These are phyloP conservation scores for Eubucco bourcierii DNA, from an alignment of 2,113 vertebrate genomes.

Conservation along the genomic window DNA sequence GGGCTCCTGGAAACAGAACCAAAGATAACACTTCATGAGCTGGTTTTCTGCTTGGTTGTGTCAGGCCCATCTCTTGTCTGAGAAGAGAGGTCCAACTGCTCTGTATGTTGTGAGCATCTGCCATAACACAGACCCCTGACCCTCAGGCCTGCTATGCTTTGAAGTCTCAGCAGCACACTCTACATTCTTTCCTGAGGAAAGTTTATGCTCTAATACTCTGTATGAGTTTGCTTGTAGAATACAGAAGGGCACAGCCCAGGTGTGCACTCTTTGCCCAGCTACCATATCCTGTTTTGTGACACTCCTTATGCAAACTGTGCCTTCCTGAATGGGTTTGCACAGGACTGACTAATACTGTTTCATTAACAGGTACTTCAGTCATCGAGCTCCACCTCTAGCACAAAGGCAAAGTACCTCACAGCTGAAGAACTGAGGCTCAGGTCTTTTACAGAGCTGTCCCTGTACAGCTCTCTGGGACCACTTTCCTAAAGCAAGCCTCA, in stretches of 20 bases:
- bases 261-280: neutral
- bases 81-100: neutral
- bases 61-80: neutral
- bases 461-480: neutral
- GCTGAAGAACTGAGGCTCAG: neutral
- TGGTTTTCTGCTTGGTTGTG: neutral
- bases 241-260: neutral
- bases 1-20: slow-evolving; percentile 57
- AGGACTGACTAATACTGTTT: slow-evolving; percentile 6
- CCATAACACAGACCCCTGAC: neutral
- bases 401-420: neutral
- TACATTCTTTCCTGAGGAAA: neutral
- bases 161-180: neutral
- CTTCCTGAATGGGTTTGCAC: neutral
- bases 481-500: neutral
- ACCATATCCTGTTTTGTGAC: neutral
- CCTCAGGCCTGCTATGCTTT: neutral
- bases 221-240: neutral
- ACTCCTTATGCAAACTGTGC: neutral
- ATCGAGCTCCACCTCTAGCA: neutral
- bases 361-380: neutral
- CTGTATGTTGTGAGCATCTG: neutral
- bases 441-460: neutral
- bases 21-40: neutral
- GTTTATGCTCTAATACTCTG: neutral